Evolutionary conservation across 1,140 invertebrate genomes (phyloP), one percentile per base, ranked within the genome.

Genomic region (Sinonovacula constricta): DNA sequence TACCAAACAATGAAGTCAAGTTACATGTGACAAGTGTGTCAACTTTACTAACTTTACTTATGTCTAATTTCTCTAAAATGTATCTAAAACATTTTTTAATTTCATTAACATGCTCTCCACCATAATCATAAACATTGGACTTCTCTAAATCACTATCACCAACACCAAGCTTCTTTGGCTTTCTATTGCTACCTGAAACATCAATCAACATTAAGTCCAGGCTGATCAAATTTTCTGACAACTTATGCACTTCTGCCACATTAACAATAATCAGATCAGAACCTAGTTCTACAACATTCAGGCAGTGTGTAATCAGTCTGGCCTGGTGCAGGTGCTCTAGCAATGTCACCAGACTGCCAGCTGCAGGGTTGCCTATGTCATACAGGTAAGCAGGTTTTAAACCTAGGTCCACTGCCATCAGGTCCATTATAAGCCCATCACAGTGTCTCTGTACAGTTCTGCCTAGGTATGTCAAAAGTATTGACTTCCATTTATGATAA

Each of bases 311-410:
- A 3, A 75, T 54, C 2, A 75, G 31, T 18, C 34, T 2, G 2
- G 65, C 14, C 0, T 53, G 28, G 56, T 75, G 51, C 7, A 75
- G 30, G 24, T 75, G 49, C 15, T 24, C 1, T 14, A 75, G 24
- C 4, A 75, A n/a, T 15, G 65, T 24, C 7, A 54, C 2, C 15
- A 75, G 5, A 14, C 56, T 34, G 34, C 24, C 14, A 12, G 28
- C 30, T 26, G 2, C 5, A 0, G 51, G 18, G 12, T 22, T 18
- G 31, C 71, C 62, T 24, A 75, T n/a, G 56, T 75, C 71, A 57
- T 75, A 75, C 71, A 75, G 60, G 34, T 66, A 75, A 24, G 45
- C 71, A 15, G 71, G 62, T 56, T 75, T 75, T 5, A 75, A 34
- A n/a, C 62, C 62, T 31, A 12, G 14, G 24, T 75, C 71, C 7